phyloP scores from a whole-genome alignment of 2,113 vertebrate species.

The Lagopus muta region DNA sequence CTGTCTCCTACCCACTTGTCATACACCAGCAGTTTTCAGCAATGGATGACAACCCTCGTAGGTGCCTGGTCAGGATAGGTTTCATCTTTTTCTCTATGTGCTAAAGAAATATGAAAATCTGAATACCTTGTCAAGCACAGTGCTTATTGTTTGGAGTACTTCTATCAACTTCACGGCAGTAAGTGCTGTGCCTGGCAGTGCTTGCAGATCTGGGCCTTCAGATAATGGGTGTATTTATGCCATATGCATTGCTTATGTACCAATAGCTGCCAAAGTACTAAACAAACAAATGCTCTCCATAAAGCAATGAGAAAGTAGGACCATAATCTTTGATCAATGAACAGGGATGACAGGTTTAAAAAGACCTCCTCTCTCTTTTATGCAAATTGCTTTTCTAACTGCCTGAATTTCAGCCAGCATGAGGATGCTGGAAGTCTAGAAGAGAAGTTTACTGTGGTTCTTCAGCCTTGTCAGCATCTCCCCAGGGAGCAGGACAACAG shows the following conservation, averaged over 20 bases:
- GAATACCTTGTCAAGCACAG: neutral
- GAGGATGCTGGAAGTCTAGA: constrained; percentile 11
- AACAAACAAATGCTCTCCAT: constrained; percentile 69
- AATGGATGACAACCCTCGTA: neutral
- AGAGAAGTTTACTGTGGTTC: neutral
- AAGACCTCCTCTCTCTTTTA: constrained; percentile 43
- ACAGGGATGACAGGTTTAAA: constrained; percentile 54
- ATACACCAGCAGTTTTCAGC: neutral
- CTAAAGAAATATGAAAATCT: neutral
- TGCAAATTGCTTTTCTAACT: constrained; percentile 51
- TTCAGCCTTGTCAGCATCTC: neutral
- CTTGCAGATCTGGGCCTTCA: neutral
- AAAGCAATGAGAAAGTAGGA: constrained; percentile 66
- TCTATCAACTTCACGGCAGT: constrained; percentile 28
- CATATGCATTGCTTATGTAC: constrained; percentile 40
- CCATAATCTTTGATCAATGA: constrained; percentile 68
- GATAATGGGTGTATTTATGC: constrained; percentile 62
- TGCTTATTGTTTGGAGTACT: constrained; percentile 13
- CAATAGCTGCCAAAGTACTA: constrained; percentile 56
- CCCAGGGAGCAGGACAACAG: neutral
- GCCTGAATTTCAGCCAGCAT: constrained; percentile 11
- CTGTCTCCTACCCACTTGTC: neutral
- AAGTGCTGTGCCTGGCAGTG: neutral
- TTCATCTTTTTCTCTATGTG: neutral
- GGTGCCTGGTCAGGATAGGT: neutral